A percentile compares a stretch with the other conserved stretches of the same genome.
Evolutionary conservation across 2,113 vertebrate genomes (phyloP).

Genomic region (Myotis brandtii): DNA sequence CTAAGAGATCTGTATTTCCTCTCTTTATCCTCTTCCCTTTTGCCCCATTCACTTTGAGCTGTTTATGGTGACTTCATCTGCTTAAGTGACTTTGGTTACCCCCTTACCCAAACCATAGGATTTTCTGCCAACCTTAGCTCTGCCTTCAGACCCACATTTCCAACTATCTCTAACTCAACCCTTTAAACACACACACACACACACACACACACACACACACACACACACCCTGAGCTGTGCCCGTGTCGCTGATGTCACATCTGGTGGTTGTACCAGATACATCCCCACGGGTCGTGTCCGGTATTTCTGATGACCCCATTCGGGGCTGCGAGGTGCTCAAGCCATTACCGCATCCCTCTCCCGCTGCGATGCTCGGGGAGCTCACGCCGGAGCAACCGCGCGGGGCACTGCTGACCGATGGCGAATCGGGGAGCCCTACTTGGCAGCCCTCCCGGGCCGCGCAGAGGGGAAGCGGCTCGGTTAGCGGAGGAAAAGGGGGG

Average conservation of each 20-base stretch:
- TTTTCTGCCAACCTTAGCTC: background rate
- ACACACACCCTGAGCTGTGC: background rate
- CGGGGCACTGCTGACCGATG: background rate
- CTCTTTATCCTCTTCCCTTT: background rate
- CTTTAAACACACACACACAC: no score
- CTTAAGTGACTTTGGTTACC: background rate
- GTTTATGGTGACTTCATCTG: background rate
- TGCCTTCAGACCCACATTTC: background rate
- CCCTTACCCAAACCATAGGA: background rate
- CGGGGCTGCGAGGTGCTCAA: background rate
- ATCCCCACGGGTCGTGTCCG: conserved; percentile 34
- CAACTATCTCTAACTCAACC: no score
- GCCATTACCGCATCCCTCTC: conserved; percentile 34
- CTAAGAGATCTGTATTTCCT: background rate
- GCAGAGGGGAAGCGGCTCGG: background rate
- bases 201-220: no score
- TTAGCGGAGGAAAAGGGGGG: background rate
- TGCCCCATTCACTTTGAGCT: background rate
- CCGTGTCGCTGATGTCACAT: background rate
- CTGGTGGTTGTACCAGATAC: background rate
- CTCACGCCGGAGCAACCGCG: conserved; percentile 1
- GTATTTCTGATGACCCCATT: conserved; percentile 48
- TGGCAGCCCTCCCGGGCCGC: background rate
- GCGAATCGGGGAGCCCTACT: background rate
- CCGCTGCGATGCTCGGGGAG: background rate